Conservation (phyloP, 2,888 invertebrate species). For the Rhorus exstirpatorius region DNA sequence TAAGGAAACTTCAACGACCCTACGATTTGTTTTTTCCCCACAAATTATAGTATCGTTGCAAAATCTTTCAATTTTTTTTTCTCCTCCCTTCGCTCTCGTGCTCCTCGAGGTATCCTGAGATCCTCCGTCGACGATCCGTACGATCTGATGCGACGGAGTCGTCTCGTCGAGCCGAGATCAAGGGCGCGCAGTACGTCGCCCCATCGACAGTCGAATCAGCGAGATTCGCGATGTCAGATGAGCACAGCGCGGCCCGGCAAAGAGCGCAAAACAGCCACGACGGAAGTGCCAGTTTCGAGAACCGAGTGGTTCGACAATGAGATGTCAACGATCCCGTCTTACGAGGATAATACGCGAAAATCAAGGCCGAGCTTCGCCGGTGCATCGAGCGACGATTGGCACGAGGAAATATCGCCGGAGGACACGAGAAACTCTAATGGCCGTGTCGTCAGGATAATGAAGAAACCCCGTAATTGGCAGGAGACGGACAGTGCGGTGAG, state of each 20-base stretch:
- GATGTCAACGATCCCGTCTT: constrained; percentile 63
- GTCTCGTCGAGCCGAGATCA: constrained; percentile 89
- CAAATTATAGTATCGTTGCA: not conserved
- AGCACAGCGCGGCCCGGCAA: constrained; percentile 81
- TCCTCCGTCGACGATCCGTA: constrained; percentile 89
- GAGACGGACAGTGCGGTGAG: constrained; percentile 48
- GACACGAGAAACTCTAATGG: constrained; percentile 67
- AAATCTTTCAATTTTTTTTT: constrained; percentile 24
- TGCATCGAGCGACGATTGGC: constrained; percentile 72
- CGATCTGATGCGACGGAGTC: constrained; percentile 93
- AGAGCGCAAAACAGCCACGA: constrained; percentile 63
- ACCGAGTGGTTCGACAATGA: constrained; percentile 81
- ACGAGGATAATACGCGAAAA: constrained; percentile 73
- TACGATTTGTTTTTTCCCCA: not conserved
- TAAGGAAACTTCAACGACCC: too few species aligned
- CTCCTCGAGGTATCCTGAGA: constrained; percentile 81
- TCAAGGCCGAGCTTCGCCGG: constrained; percentile 68
- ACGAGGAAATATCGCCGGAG: constrained; percentile 66
- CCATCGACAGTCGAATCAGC: constrained; percentile 78
- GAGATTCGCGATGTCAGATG: constrained; percentile 86
- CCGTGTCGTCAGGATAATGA: constrained; percentile 72
- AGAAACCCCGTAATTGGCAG: constrained; percentile 76
- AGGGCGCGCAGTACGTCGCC: constrained; percentile 85
- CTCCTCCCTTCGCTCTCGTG: not conserved
- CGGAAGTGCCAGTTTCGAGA: constrained; percentile 73